Evolutionary conservation across 2,888 invertebrate genomes (phyloP), one percentile per base, ranked within the genome.

Genomic region (Globia sparganii): DNA sequence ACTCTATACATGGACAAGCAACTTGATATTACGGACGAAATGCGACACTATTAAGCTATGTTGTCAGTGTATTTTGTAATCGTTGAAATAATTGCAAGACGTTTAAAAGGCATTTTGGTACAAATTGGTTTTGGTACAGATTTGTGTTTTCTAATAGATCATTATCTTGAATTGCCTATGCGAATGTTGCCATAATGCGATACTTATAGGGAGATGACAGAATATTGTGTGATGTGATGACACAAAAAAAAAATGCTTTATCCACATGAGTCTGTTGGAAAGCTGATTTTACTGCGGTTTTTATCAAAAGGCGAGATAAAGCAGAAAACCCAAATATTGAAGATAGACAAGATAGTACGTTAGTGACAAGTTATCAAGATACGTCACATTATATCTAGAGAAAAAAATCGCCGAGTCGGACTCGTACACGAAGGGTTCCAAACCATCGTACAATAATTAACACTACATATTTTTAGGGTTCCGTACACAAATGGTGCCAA

Each of bases 21-120:
- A 81, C 76, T 67, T 74, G 81, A 85, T 82, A 81, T 80, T 66
- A 71, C 72, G 76, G 71, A 67, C 77, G 80, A 79, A 87, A 88
- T 73, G 80, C 62, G 76, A 86, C 67, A 86, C 86, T 74, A 78
- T 77, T 18, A 18, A 53, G 65, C 46, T 62, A 40, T 77, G 77
- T 69, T 62, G 85, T 59, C 77, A 71, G 46, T 58, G 49, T 70
- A 81, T 83, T 82, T 83, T 77, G 72, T 73, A 77, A 81, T 73
- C 46, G 31, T 68, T 72, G 76, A 81, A 76, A 85, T 82, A 81
- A 81, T 81, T 81, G 76, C 64, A 76, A 76, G 75, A 84, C 34
- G 65, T 61, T 79, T 83, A 43, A 67, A 71, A 69, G 68, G 77
- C 49, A 77, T 77, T 82, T 83, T 56, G 21, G 68, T 69, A 77